phyloP scores from a whole-genome alignment of 37 sponge, comb jelly and placozoan species.

The Aplysina aerophoba region DNA sequence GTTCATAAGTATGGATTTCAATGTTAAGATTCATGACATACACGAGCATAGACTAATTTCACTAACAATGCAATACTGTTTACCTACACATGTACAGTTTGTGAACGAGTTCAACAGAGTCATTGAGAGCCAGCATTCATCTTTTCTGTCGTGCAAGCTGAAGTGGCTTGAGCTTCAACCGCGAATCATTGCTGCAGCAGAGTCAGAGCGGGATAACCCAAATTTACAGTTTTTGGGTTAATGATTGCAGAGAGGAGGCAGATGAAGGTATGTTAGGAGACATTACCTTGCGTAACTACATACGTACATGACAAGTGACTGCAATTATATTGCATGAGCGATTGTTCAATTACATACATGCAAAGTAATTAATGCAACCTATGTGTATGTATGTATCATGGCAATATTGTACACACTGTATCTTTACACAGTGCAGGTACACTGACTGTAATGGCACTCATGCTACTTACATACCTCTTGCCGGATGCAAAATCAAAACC shows the following conservation, averaged over 20 bases:
- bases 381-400: no score
- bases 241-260: background rate
- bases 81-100: background rate
- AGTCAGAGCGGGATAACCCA: conserved; percentile 12
- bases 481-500: no score
- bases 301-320: background rate
- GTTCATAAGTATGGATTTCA: no score
- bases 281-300: background rate
- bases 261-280: background rate
- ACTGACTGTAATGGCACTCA: no score
- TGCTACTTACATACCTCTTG: no score
- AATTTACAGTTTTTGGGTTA: background rate
- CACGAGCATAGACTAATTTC: no score
- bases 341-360: background rate
- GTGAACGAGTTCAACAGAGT: background rate
- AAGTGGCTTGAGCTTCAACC: background rate
- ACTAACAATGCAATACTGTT: background rate
- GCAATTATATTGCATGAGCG: no score
- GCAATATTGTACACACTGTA: no score
- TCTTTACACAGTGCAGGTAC: no score
- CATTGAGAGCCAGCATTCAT: background rate
- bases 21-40: no score
- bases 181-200: background rate
- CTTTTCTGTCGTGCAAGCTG: background rate
- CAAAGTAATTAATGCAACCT: no score